These are phyloP conservation scores for Astreopora myriophthalma DNA, from an alignment of 64 coral and sea anemone genomes.

Conservation along the genomic window DNA sequence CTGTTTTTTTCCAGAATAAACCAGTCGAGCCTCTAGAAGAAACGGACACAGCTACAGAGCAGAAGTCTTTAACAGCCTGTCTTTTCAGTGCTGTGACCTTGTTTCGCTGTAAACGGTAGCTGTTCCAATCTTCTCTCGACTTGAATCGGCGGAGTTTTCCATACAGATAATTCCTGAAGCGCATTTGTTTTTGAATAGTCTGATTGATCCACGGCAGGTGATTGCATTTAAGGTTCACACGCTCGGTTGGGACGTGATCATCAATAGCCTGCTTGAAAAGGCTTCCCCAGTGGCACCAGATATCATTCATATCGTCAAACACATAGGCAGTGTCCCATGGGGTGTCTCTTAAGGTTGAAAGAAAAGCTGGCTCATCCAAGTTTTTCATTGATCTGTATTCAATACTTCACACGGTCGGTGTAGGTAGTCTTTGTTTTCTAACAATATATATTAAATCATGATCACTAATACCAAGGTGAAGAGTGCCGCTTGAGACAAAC, in stretches of 20 bases:
- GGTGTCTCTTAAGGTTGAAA: background rate
- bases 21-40: too few species aligned
- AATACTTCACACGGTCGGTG: too few species aligned
- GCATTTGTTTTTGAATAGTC: background rate
- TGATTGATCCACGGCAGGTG: background rate
- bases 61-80: too few species aligned
- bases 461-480: background rate
- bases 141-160: background rate
- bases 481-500: too few species aligned
- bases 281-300: background rate
- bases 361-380: constrained; percentile 6
- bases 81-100: too few species aligned
- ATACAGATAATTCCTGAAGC: background rate
- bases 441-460: background rate
- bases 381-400: constrained; percentile 25
- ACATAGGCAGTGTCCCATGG: constrained; percentile 35
- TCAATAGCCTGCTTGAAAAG: background rate
- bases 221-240: background rate
- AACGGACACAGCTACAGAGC: too few species aligned
- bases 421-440: background rate
- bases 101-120: too few species aligned
- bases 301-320: constrained; percentile 36
- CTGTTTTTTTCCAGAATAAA: too few species aligned
- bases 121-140: too few species aligned
- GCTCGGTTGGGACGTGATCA: background rate